phyloP scores from a whole-genome alignment of 2,888 invertebrate species.

The Chymomyza caudatula region DNA sequence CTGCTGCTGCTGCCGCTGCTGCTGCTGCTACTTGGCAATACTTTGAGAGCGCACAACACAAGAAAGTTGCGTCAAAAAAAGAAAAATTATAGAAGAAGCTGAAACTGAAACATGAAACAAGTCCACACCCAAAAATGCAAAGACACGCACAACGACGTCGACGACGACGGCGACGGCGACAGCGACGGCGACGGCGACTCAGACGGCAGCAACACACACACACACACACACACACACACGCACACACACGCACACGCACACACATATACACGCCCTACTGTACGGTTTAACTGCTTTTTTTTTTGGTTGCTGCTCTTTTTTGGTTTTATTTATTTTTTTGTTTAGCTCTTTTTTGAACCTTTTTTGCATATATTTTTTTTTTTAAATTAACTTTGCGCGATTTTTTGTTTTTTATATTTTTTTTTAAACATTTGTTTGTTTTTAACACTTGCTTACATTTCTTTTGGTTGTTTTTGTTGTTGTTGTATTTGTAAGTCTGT shows the following conservation, averaged over 20 bases:
- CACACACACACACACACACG: conserved; percentile 16
- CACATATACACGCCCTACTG: conserved; percentile 13
- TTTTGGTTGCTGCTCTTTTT: conserved; percentile 13
- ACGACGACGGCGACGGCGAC: conserved; percentile 22
- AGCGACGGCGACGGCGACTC: conserved; percentile 19
- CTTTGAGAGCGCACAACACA: not conserved
- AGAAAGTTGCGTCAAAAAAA: not conserved
- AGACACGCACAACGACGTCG: conserved; percentile 61
- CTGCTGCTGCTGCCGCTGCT: no score
- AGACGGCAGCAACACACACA: conserved; percentile 23
- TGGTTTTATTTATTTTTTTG: conserved; percentile 2
- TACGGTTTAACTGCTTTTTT: conserved; percentile 34
- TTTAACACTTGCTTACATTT: conserved; percentile 29
- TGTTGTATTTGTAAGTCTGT: not conserved
- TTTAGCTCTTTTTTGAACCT: conserved; percentile 11
- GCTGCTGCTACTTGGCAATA: not conserved
- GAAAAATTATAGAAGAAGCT: not conserved
- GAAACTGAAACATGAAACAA: conserved; percentile 66
- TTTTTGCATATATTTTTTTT: not conserved
- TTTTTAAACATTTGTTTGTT: not conserved
- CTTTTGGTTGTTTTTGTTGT: not conserved
- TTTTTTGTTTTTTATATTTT: not conserved
- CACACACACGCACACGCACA: conserved; percentile 11
- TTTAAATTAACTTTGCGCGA: not conserved
- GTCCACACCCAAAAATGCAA: conserved; percentile 75